Percentiles rank a stretch among this genome's conserved stretches.
phyloP scores from a whole-genome alignment of 2,888 invertebrate species.

The Spodoptera picta region DNA sequence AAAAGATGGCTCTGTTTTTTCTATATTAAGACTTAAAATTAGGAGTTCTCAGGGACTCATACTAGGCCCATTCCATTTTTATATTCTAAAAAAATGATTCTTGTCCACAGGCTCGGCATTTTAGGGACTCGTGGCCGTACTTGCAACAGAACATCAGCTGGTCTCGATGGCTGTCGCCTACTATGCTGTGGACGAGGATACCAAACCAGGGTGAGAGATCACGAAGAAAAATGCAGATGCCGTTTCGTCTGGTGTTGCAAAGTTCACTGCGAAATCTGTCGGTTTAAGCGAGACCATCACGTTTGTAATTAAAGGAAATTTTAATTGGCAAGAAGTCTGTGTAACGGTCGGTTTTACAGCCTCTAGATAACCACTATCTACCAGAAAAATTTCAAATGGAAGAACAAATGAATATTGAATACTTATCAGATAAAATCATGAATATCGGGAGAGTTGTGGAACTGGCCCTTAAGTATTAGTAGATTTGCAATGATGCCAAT shows the following conservation, averaged over 20 bases:
- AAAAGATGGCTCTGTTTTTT: too few relatives aligned
- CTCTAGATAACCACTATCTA: too few relatives aligned
- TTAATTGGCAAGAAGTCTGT: conserved; percentile 1
- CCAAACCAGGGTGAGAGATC: conserved; percentile 94
- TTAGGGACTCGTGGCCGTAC: conserved; percentile 94
- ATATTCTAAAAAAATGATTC: not conserved
- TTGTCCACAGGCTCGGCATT: conserved; percentile 90
- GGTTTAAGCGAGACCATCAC: conserved; percentile 93
- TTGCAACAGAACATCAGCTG: conserved; percentile 95
- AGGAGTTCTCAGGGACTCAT: too few relatives aligned
- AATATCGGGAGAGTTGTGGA: too few relatives aligned
- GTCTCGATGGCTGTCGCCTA: conserved; percentile 95
- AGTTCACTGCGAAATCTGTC: conserved; percentile 95
- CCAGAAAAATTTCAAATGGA: too few relatives aligned
- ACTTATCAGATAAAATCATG: too few relatives aligned
- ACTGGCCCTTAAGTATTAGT: conserved; percentile 2
- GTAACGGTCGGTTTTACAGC: too few relatives aligned
- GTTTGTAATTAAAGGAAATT: conserved; percentile 91
- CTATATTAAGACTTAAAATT: too few relatives aligned
- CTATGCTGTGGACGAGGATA: conserved; percentile 97
- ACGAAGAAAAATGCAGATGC: conserved; percentile 96
- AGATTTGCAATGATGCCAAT: conserved; percentile 20
- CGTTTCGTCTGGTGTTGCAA: conserved; percentile 97
- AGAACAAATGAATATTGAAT: too few relatives aligned
- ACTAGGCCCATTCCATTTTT: too few relatives aligned